Conservation (phyloP, 92 coral and sea anemone species). For the Virgularia gustaviana region DNA sequence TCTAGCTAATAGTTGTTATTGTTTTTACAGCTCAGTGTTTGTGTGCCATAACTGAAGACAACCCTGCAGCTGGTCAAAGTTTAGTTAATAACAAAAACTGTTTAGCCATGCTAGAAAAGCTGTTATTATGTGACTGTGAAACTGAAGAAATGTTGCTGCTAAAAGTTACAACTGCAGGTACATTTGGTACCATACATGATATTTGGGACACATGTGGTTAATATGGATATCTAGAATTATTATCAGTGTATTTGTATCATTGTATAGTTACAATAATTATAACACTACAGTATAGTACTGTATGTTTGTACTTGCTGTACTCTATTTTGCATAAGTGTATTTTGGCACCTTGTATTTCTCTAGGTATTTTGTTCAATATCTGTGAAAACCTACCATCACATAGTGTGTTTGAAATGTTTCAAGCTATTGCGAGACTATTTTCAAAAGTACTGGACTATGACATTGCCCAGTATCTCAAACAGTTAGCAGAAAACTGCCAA, state of each 20-base stretch:
- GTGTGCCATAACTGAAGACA: conserved; percentile 93
- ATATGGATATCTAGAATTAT: neutral
- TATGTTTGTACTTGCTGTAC: neutral
- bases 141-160: conserved; percentile 65
- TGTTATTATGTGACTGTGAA: conserved; percentile 67
- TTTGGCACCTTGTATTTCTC: neutral
- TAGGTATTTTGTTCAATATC: conserved; percentile 30
- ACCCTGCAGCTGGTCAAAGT: conserved; percentile 64
- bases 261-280: too few relatives aligned
- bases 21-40: conserved; percentile 78
- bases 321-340: neutral
- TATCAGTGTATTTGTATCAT: too few relatives aligned
- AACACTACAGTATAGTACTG: neutral
- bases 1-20: neutral
- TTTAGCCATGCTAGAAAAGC: conserved; percentile 74
- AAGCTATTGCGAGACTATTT: conserved; percentile 77
- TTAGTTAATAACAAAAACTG: conserved; percentile 74
- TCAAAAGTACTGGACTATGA: conserved; percentile 68
- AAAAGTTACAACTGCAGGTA: conserved; percentile 90
- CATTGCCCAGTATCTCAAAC: neutral
- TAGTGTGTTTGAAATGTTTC: conserved; percentile 79
- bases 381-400: conserved; percentile 20
- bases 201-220: neutral
- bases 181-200: neutral
- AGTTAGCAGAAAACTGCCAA: neutral